A percentile compares a stretch with the other conserved stretches of the same genome.
Evolutionary conservation across 2,888 invertebrate species (phyloP).

Genomic region (Agonopterix subpropinquella): DNA sequence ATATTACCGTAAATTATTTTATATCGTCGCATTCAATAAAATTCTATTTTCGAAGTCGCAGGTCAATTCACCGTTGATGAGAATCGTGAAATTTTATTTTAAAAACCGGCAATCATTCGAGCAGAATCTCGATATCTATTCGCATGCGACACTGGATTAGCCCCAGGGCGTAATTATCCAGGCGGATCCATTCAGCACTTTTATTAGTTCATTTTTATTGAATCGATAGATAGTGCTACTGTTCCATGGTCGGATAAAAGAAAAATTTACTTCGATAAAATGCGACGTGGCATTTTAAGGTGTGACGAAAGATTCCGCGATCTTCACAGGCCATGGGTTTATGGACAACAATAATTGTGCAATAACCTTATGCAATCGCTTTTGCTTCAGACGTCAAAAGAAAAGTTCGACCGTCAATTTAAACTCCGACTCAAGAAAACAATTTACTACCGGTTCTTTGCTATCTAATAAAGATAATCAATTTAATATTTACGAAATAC

Average conservation of each 20-base stretch:
- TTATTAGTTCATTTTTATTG: no score
- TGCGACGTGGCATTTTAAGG: background rate
- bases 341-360: slow-evolving; percentile 5
- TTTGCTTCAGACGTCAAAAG: slow-evolving; percentile 1
- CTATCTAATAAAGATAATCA: no score
- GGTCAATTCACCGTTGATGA: slow-evolving; percentile 6
- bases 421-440: no score
- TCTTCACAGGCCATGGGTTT: slow-evolving; percentile 6
- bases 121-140: no score
- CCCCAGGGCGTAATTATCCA: no score
- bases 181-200: no score
- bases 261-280: background rate
- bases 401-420: background rate
- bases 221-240: background rate
- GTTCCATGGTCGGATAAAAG: background rate
- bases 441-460: no score
- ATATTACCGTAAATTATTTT: background rate
- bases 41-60: slow-evolving; percentile 3
- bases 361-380: slow-evolving; percentile 8
- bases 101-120: no score
- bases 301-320: slow-evolving; percentile 6
- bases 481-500: no score
- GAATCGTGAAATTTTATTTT: no score
- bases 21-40: slow-evolving; percentile 1
- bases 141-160: no score